Conservation (phyloP, 2,888 invertebrate genomes). For the Lasioglossum malachurum region DNA sequence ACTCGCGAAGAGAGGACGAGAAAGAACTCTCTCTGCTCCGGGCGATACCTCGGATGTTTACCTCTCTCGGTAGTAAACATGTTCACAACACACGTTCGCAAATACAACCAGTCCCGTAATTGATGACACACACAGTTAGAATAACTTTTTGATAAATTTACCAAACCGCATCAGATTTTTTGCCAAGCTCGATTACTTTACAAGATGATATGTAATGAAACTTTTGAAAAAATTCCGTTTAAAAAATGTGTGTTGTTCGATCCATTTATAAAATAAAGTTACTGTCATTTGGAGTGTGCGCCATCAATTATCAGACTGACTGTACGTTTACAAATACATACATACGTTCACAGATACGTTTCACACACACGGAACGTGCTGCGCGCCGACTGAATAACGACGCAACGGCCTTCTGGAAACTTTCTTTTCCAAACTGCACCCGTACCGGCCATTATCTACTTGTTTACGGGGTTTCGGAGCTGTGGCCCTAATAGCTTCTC, state of each 20-base stretch:
- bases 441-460: conserved; percentile 25
- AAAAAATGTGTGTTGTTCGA: too few species aligned
- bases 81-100: background rate
- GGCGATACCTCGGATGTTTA: conserved; percentile 36
- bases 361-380: background rate
- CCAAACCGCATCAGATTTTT: too few species aligned
- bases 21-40: conserved; percentile 56
- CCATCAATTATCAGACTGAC: background rate
- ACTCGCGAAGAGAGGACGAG: background rate
- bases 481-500: background rate
- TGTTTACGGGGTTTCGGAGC: conserved; percentile 7
- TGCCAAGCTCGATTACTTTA: background rate
- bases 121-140: background rate
- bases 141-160: background rate
- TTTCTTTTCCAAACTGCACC: conserved; percentile 57
- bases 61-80: background rate
- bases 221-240: background rate
- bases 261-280: background rate
- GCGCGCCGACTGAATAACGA: background rate
- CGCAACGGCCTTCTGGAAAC: conserved; percentile 55
- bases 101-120: background rate
- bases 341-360: background rate
- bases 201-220: background rate
- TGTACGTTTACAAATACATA: background rate
- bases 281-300: background rate